phyloP scores from a whole-genome alignment of 92 coral and sea anemone species.

The Zoanthus solanderi region DNA sequence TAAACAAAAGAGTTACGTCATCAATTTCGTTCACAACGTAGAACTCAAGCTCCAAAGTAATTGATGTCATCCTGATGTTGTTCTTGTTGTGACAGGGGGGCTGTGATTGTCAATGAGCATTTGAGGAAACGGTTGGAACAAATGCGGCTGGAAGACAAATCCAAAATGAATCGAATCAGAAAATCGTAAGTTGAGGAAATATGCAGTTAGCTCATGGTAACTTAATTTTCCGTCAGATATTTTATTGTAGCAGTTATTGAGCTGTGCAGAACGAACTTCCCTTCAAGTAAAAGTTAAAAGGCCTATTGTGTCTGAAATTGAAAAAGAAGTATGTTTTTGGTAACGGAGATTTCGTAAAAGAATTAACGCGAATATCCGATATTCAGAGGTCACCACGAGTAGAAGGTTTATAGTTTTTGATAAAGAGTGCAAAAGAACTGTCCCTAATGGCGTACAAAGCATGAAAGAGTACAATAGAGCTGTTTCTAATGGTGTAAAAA shows the following conservation, averaged over 20 bases:
- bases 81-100: slow-evolving; percentile 79
- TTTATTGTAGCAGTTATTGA: too few relatives aligned
- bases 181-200: slow-evolving; percentile 76
- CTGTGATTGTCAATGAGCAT: slow-evolving; percentile 89
- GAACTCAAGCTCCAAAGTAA: not conserved
- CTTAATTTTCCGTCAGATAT: not conserved
- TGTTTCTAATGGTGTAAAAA: too few relatives aligned
- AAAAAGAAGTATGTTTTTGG: not conserved
- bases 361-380: not conserved
- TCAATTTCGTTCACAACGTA: too few relatives aligned
- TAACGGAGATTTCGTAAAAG: not conserved
- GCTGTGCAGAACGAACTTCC: too few relatives aligned
- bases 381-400: not conserved
- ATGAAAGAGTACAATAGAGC: too few relatives aligned
- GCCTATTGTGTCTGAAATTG: too few relatives aligned
- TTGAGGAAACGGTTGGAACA: slow-evolving; percentile 80
- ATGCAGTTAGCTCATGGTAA: not conserved
- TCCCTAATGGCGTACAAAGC: too few relatives aligned
- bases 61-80: not conserved
- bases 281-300: too few relatives aligned
- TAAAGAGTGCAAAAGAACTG: not conserved
- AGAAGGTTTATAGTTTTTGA: not conserved
- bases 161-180: slow-evolving; percentile 87
- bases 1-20: too few relatives aligned
- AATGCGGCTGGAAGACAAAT: slow-evolving; percentile 78